A percentile compares a stretch with the other conserved stretches of the same genome.
Evolutionary conservation across 2,113 vertebrate species (phyloP).

Genomic region (Cottus gobio): DNA sequence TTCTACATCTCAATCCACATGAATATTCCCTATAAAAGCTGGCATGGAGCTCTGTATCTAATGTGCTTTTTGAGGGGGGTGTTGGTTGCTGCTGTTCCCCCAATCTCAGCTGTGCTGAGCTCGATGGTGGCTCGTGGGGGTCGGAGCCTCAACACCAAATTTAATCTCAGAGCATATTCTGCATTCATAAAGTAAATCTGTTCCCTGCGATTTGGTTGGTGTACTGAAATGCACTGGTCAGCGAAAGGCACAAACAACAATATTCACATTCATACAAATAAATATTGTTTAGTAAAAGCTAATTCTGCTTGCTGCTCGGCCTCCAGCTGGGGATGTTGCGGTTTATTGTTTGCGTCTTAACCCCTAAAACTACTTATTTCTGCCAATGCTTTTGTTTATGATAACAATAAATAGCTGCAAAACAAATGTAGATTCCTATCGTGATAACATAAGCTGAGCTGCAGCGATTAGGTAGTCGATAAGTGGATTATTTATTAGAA

Average conservation of each 20-base stretch:
- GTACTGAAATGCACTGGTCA: background rate
- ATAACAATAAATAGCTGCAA: no score
- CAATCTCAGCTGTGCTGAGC: conserved; percentile 17
- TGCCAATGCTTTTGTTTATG: no score
- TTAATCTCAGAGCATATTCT: conserved; percentile 1
- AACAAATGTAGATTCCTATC: no score
- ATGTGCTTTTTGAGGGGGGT: conserved; percentile 5
- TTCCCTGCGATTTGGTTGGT: background rate
- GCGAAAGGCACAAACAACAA: background rate
- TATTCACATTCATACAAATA: background rate
- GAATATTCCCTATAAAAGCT: background rate
- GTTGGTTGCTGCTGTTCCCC: conserved; percentile 3
- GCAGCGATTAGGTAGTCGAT: no score
- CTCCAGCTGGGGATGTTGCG: no score
- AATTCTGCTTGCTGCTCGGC: background rate
- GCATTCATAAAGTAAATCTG: background rate
- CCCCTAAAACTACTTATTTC: no score
- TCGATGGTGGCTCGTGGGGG: background rate
- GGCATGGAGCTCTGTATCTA: background rate
- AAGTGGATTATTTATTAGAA: no score
- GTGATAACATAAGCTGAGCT: no score
- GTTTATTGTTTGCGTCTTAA: no score
- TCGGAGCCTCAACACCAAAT: conserved; percentile 5
- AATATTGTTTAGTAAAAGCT: background rate
- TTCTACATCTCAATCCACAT: background rate